Evolutionary conservation across 2,113 vertebrate genomes (phyloP), one percentile per base, ranked within the genome.

Genomic region (Hyperopisus bebe): DNA sequence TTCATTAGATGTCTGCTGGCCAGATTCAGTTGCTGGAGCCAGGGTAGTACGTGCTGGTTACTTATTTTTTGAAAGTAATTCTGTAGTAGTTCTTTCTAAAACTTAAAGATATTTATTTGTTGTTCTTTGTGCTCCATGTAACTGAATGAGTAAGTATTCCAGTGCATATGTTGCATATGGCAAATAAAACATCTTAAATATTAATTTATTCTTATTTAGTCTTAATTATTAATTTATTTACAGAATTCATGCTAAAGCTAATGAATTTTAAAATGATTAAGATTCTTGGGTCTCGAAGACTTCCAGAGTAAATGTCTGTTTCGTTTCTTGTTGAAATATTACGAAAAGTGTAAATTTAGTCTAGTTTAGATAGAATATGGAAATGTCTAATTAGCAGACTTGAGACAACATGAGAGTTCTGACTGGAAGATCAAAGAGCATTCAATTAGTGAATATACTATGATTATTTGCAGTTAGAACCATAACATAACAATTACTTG

Each of bases 251-350:
- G 19, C 5, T 9, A 47, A 46, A 84, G 31, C 9, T 31, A 31
- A 70, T 88, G 17, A 50, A 89, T 83, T 82, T 53, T 82, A 55
- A 77, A 89, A 82, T 19, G 44, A 74, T 88, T 74, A 27, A 27
- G 44, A 51, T 51, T 17, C 47, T 51, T 77, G 15, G 50, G 47
- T 46, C 62, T 88, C 62, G n/a, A 70, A 48, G n/a, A 80, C 35
- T 80, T 82, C 70, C 88, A 89, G 27, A 88, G 46, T 8, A 88
- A 88, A 53, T 89, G 31, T 42, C 9, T 17, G 31, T 89, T 83
- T 89, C 8, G 44, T 24, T 44, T 58, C 53, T 89, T 84, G 42
- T 53, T 89, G 51, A 89, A 89, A 89, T 42, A 82, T 85, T 51
- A 62, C 55, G 42, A 47, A 84, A 58, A 84, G 48, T 82, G 77